phyloP scores from a whole-genome alignment of 2,797 vertebrate genomes.

The Psittacula echo region DNA sequence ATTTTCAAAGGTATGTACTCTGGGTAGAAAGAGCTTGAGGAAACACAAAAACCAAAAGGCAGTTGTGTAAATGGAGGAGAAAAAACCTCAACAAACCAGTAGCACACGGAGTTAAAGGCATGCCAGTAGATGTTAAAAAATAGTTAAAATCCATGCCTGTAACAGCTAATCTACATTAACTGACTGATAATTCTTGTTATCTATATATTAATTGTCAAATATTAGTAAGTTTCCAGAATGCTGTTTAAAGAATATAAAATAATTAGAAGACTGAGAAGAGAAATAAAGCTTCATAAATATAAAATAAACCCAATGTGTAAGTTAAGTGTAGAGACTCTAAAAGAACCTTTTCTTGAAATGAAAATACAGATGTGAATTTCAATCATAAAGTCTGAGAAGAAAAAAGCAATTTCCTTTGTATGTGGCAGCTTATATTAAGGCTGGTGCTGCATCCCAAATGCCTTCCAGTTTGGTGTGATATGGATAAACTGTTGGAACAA shows the following conservation, averaged over 20 bases:
- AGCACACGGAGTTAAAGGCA: not conserved
- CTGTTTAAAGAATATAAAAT: not conserved
- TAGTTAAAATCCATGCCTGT: fast-evolving
- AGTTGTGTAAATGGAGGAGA: not conserved
- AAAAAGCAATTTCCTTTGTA: not conserved
- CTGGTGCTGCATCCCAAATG: not conserved
- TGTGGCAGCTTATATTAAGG: not conserved
- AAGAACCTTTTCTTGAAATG: not conserved
- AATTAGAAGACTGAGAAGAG: not conserved
- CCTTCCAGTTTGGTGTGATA: not conserved
- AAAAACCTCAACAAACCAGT: not conserved
- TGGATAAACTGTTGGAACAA: not conserved
- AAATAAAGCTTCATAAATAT: not conserved
- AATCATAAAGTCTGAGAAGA: not conserved
- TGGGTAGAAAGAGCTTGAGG: conserved; percentile 18
- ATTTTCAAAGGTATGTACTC: conserved; percentile 34
- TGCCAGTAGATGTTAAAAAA: not conserved
- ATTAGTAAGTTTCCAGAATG: not conserved
- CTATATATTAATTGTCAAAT: not conserved
- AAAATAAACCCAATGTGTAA: not conserved
- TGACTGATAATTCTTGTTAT: not conserved
- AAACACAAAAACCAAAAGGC: conserved; percentile 14
- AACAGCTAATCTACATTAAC: not conserved
- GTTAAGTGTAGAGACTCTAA: not conserved
- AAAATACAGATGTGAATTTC: not conserved